A percentile compares a stretch with the other conserved stretches of the same genome.
Evolutionary conservation across 2,888 invertebrate genomes (phyloP).

Genomic region (Philereme vetulata): DNA sequence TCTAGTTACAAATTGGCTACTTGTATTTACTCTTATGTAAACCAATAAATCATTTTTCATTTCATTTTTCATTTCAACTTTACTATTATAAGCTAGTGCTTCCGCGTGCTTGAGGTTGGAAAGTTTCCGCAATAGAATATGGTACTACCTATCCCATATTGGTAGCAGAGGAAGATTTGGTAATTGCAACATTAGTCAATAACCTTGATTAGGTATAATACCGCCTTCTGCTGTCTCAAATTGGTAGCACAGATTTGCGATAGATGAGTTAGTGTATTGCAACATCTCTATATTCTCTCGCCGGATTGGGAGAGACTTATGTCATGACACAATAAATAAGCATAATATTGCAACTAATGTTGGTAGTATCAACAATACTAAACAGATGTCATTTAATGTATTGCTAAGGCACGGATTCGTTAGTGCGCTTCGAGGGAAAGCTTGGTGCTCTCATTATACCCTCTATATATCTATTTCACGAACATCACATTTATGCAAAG

Average conservation of each 20-base stretch:
- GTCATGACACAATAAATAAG: background rate
- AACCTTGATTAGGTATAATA: conserved; percentile 1
- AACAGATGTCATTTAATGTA: background rate
- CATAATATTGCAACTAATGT: background rate
- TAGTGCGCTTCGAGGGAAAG: no score
- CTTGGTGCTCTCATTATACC: background rate
- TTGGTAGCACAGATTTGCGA: conserved; percentile 8
- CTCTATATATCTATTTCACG: background rate
- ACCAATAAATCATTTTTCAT: no score
- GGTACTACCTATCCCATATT: background rate
- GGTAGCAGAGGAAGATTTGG: background rate
- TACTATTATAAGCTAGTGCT: no score
- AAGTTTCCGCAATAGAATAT: no score
- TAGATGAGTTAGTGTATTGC: conserved; percentile 21
- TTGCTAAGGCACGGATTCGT: no score
- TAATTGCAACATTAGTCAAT: background rate
- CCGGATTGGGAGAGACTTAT: conserved; percentile 15
- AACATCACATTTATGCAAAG: background rate
- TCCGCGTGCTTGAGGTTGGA: no score
- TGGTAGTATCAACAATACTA: background rate
- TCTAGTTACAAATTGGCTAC: no score
- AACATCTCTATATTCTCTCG: conserved; percentile 20
- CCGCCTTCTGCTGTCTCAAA: conserved; percentile 18
- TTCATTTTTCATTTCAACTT: no score
- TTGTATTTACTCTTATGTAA: no score